Base-by-base conservation (phyloP, 1,140 invertebrate species). In the Globodera ellingtonae region DNA sequence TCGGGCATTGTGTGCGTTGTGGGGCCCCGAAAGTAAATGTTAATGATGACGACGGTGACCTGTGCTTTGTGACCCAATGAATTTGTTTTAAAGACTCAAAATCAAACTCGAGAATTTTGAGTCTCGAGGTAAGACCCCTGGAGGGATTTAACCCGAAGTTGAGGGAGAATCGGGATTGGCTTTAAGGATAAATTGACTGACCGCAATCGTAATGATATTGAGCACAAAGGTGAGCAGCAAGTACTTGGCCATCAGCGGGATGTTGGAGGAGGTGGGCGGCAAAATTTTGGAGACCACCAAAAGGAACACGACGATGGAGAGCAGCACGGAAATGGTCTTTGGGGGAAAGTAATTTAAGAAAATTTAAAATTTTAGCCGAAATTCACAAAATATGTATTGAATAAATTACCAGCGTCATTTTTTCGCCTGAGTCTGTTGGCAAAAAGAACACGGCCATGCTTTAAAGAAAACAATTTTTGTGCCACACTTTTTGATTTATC, bases 141-240 rank as follows among this genome's bases (percentile, higher is more conserved):
- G 35, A 35, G 35, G 35, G 35, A 1, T 35, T 35, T 35, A 2
- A 35, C 35, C 35, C 35, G 35, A 2, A 35, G 35, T 2, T 35
- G 35, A 1, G 35, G 35, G 35, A 35, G 35, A 35, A 35, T 35
- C 2, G 35, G 35, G 35, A 35, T 35, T 35, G 35, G 35, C 1
- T 35, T 35, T 35, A 35, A 2, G 35, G 35, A 35, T 35, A 35
- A 35, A 35, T 8, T 47, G 35, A 62, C 74, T 65, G 21, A 77
- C 75, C 56, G 75, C 67, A 18, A 99, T 98, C 92, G 96, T 97
- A 83, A 99, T 94, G 44, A 98, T 98, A 90, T 99, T 99, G 95
- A 99, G 98, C 80, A 99, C 97, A 91, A 99, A 99, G 48, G 97
- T 99, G 90, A 99, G 98, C 4, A 99, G 92, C 71, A 99, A 92